Base-by-base conservation (phyloP, 2,797 vertebrate species). In the Harpagifer antarcticus region DNA sequence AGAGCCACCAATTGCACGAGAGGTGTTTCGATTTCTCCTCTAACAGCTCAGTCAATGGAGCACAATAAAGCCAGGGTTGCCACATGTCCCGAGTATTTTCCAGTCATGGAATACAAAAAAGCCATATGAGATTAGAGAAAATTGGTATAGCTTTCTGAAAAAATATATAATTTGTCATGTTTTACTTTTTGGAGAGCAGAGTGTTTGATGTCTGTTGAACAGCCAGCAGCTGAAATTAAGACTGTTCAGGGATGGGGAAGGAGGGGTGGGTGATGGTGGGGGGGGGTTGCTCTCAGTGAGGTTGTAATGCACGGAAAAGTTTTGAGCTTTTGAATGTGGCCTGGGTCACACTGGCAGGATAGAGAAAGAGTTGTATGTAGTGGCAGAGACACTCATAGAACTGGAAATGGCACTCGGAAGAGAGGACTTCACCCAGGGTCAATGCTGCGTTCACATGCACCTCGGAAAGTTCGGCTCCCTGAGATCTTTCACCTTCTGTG, bases 171-270 rank as follows among this genome's bases (percentile, higher is more conserved):
- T 42, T 49, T 65, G 20, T 66, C 67, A 66, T 58, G 59, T 79
- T 72, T 72, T 60, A 11, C 56, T 44, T 27, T 44, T 48, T 57
- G 45, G 15, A 59, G 59, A 72, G 58, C 12, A n/a, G 53, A 76
- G 45, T 59, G 78, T 87, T 79, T 84, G 74, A 82, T 77, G 70
- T 84, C 58, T 73, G 72, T 62, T 75, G 56, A 79, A 81, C 60
- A 72, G 47, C 62, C 74, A 49, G 62, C 63, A 72, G 71, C 0
- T 33, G 55, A 80, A 80, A 78, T 71, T 15, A 65, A 65, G 12
- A 33, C 56, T 20, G 23, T 59, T 65, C 66, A 58, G 75, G 59
- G 69, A 62, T 33, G 55, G 71, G 57, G 10, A 70, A 68, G 57
- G 72, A 60, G 12, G 13, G 7, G 8, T 0, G 33, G 33, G n/a